Evolutionary conservation across 2,797 vertebrate genomes (phyloP), one percentile per base, ranked within the genome.

Genomic region (Sebastes alutus): DNA sequence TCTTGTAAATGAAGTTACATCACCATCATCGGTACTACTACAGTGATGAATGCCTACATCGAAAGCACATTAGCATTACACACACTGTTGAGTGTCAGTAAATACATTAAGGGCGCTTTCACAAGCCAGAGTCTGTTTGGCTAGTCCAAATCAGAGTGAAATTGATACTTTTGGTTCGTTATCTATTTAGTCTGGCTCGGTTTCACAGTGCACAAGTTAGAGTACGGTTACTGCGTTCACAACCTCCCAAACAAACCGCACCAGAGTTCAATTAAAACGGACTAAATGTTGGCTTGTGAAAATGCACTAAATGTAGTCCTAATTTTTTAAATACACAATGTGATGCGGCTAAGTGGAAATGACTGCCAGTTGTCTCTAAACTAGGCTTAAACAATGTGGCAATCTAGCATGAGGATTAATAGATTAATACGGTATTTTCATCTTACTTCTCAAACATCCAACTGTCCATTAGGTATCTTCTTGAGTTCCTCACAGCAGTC

Each of bases 401-500:
- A 27, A 35, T 23, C 12, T 30, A 58, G 6, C 1, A 63, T 63
- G 5, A 66, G 2, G 38, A 55, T 6, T 32, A 29, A 59, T 10
- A 16, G 4, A 52, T 61, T 4, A 81, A 32, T 20, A 0, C n/a
- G 3, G 29, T 23, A 2, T 64, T 52, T 68, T 81, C 14, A 5
- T 69, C 95, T 94, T 91, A 97, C 97, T 92, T 95, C 16, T 96
- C 92, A 75, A 95, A 67, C 13, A 93, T 62, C 72, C 90, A 87
- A 7, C 87, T 93, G 70, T 93, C 92, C 79, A 88, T 90, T 5
- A 77, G 72, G 30, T 79, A 88, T 69, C 75, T 87, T 62, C 82
- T 92, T 73, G 88, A 75, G 66, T 54, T 69, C 30, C 70, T 88
- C 65, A 78, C 84, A 72, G 72, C 77, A 46, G 87, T 92, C 64